phyloP scores from a whole-genome alignment of 1,140 invertebrate genomes.

The Harlomillsia oculata region DNA sequence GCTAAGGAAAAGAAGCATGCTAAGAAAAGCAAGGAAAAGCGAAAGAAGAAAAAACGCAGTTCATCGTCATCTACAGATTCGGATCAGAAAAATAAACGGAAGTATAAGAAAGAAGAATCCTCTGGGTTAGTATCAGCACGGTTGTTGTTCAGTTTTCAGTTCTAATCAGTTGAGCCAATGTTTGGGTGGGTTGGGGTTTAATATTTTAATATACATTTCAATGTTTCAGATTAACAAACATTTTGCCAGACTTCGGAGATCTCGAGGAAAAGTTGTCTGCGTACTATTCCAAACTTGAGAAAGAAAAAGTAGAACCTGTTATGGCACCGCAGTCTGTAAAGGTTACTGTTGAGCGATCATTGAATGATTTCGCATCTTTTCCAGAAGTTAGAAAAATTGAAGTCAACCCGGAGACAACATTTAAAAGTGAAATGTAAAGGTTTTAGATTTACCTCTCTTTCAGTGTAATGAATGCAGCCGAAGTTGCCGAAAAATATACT shows the following conservation, averaged over 20 bases:
- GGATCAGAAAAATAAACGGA: slow-evolving; percentile 7
- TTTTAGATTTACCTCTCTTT: too few species aligned
- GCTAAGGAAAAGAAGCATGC: slow-evolving; percentile 27
- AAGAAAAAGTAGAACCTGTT: slow-evolving; percentile 44
- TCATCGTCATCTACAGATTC: slow-evolving; percentile 24
- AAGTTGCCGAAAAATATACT: too few species aligned
- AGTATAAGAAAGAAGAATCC: slow-evolving; percentile 16
- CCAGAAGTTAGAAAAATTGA: slow-evolving; percentile 7
- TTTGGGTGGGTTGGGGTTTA: too few species aligned
- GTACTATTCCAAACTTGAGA: slow-evolving; percentile 66
- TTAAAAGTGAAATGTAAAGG: too few species aligned
- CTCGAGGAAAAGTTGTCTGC: slow-evolving; percentile 64
- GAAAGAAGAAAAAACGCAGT: slow-evolving; percentile 22
- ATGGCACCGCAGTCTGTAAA: slow-evolving; percentile 12
- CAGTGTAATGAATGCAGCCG: too few species aligned
- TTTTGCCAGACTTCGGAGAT: slow-evolving; percentile 60
- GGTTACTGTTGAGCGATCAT: slow-evolving; percentile 10
- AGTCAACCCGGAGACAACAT: too few species aligned
- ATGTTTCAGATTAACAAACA: too few species aligned
- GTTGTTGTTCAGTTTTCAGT: too few species aligned
- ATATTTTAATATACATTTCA: too few species aligned
- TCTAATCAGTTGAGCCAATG: background rate
- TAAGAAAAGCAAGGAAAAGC: slow-evolving; percentile 27
- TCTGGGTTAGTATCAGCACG: too few species aligned
- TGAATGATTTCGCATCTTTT: background rate